Evolutionary conservation across 2,888 invertebrate genomes (phyloP).

Genomic region (Pollenia griseotomentosa): DNA sequence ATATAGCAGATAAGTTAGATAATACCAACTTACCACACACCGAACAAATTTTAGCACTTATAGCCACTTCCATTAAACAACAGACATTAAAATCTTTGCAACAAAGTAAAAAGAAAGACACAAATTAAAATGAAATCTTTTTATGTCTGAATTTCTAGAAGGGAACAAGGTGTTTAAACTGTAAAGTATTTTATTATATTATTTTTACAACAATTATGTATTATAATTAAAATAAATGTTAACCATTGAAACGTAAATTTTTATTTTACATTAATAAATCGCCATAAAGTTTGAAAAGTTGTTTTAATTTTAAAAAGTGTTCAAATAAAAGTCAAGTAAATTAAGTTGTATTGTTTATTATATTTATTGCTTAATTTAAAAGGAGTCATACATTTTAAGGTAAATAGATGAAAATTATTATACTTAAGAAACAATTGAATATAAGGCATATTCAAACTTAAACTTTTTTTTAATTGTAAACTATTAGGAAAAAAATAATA

Average conservation of each 20-base stretch:
- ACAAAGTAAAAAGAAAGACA: slow-evolving; percentile 37
- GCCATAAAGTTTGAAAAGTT: not conserved
- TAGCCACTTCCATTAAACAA: slow-evolving; percentile 77
- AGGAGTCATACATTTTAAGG: not conserved
- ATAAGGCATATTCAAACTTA: not conserved
- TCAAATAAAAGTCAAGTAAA: slow-evolving; percentile 3
- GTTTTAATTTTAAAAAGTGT: not conserved
- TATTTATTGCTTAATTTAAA: slow-evolving; percentile 49
- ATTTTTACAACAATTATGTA: not conserved
- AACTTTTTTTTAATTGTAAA: slow-evolving; percentile 5
- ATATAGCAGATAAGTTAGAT: slow-evolving; percentile 74
- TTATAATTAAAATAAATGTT: too few relatives aligned
- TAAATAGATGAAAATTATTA: slow-evolving; percentile 9
- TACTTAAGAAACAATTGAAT: not conserved
- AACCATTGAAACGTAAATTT: too few relatives aligned
- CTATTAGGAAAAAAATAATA: slow-evolving; percentile 4
- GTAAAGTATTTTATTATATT: not conserved
- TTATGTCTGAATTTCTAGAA: not conserved
- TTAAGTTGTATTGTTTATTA: slow-evolving; percentile 9
- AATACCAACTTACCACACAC: slow-evolving; percentile 68
- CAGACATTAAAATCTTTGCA: slow-evolving; percentile 77
- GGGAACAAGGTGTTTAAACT: not conserved
- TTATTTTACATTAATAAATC: not conserved
- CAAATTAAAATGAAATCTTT: not conserved
- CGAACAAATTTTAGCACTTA: slow-evolving; percentile 76